These are phyloP conservation scores for Leguminivora glycinivorella DNA, from an alignment of 1,140 invertebrate species.

Conservation along the genomic window DNA sequence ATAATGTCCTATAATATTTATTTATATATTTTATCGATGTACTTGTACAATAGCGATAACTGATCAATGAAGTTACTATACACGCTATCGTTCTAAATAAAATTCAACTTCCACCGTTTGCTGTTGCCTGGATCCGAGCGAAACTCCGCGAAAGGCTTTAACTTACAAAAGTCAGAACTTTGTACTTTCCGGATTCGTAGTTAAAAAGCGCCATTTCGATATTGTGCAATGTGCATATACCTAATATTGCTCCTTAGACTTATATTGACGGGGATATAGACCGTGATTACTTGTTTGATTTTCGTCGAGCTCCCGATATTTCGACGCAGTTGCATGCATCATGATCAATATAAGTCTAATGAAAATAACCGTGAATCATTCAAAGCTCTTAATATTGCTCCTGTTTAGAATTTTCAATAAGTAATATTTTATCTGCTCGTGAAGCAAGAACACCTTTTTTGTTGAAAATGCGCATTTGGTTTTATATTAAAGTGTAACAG, in stretches of 20 bases:
- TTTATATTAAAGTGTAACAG: slow-evolving; percentile 26
- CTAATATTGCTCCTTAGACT: background rate
- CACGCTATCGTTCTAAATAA: slow-evolving; percentile 7
- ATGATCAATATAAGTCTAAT: too few relatives aligned
- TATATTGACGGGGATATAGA: too few relatives aligned
- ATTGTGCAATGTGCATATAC: background rate
- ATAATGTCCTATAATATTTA: too few relatives aligned
- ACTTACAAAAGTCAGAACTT: slow-evolving; percentile 11
- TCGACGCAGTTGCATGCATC: too few relatives aligned
- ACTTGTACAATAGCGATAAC: background rate
- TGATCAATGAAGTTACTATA: background rate
- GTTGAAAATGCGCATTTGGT: slow-evolving; percentile 14
- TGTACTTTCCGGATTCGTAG: slow-evolving; percentile 3
- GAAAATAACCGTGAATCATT: too few relatives aligned
- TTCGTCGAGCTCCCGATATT: too few relatives aligned
- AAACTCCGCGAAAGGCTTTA: slow-evolving; percentile 3
- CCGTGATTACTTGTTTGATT: too few relatives aligned
- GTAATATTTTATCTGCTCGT: too few relatives aligned
- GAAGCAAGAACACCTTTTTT: too few relatives aligned
- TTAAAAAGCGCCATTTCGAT: slow-evolving; percentile 6
- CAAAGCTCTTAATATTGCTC: too few relatives aligned
- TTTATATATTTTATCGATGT: too few relatives aligned
- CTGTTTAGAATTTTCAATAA: too few relatives aligned
- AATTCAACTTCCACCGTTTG: slow-evolving; percentile 4
- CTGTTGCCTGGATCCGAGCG: background rate